phyloP scores from a whole-genome alignment of 2,888 invertebrate genomes.

The Troilus luridus region DNA sequence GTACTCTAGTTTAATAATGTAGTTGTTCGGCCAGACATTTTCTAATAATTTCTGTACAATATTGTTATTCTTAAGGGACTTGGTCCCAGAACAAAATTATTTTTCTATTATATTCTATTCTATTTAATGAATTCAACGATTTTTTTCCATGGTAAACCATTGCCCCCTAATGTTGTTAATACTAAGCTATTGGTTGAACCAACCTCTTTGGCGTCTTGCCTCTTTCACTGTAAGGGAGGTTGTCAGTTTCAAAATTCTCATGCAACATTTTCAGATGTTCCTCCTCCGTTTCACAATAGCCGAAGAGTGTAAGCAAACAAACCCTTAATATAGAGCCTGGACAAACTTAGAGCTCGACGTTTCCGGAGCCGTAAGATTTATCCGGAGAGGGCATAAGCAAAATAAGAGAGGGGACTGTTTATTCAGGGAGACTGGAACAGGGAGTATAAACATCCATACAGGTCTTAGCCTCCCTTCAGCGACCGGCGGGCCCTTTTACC shows the following conservation, averaged over 20 bases:
- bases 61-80: too few relatives aligned
- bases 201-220: background rate
- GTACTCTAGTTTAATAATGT: too few relatives aligned
- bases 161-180: too few relatives aligned
- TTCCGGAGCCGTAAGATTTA: slow-evolving; percentile 12
- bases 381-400: slow-evolving; percentile 46
- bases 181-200: too few relatives aligned
- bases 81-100: too few relatives aligned
- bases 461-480: slow-evolving; percentile 42
- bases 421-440: background rate
- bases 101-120: too few relatives aligned
- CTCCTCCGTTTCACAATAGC: background rate
- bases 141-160: too few relatives aligned
- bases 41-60: too few relatives aligned
- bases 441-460: slow-evolving; percentile 45
- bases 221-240: background rate
- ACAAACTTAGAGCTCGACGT: background rate
- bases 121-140: too few relatives aligned
- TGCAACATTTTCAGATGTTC: background rate
- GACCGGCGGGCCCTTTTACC: slow-evolving; percentile 33
- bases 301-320: background rate
- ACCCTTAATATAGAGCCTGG: background rate
- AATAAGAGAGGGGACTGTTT: slow-evolving; percentile 52
- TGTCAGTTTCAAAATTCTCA: background rate
- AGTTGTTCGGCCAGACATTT: too few relatives aligned